Evolutionary conservation across 2,797 vertebrate species (phyloP), one percentile per base, ranked within the genome.

Genomic region (Onychomys leucogaster): DNA sequence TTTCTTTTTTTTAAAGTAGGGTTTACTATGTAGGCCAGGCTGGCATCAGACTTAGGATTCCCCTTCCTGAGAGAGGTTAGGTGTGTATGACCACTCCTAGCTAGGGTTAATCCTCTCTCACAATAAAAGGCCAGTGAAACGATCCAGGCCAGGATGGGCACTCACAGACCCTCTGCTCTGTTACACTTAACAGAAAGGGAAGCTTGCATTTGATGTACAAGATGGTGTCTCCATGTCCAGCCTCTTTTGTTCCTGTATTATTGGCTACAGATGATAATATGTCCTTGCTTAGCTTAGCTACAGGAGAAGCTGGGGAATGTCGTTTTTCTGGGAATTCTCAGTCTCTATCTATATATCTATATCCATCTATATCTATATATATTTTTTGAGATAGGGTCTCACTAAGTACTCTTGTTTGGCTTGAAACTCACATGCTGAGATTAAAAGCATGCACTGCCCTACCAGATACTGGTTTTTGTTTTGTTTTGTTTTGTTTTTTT

Each of bases 281-380:
- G 76, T 55, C 9, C 19, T 6, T 27, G 13, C 55, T 57, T 83
- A 32, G 49, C 41, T 71, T 86, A 34, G 49, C 57, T 71, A 7
- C 63, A 90, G 41, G 65, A 91, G 73, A 94, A 80, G 17, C 76
- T 92, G 71, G 85, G 63, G 95, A 90, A 80, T 94, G 69, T 75
- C 78, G 14, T 93, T 96, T 75, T 84, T n/a, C 57, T 76, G 32
- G 29, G 37, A 75, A 32, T 19, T 8, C 4, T 1, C 2, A 1
- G 12, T 17, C 21, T 52, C 52, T 52, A 55, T 55, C 52, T 55
- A 55, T 55, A 14, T 55, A 16, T 55, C 52, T 55, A 55, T 55
- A 55, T 55, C 52, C 49, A 52, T 52, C 49, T 55, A 14, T 55
- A 55, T 55, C 52, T 55, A 55, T 55, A 55, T 16, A 55, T 55